Evolutionary conservation across 2,888 invertebrate species (phyloP).

Genomic region (Ochropleura plecta): DNA sequence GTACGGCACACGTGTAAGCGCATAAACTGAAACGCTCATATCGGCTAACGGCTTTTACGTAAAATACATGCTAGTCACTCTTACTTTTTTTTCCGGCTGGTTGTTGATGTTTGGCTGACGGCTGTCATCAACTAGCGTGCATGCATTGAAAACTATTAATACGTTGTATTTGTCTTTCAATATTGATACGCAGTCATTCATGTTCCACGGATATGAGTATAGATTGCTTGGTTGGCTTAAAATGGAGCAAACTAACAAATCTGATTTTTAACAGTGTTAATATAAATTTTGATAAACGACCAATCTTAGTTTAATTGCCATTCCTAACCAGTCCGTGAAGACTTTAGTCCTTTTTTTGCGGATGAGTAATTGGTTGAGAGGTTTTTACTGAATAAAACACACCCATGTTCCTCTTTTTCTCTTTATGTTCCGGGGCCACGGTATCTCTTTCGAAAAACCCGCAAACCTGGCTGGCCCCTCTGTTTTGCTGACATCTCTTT

Average conservation of each 20-base stretch:
- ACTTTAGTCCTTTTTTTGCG: no score
- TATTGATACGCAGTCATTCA: neutral
- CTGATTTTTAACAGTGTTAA: no score
- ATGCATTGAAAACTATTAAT: constrained; percentile 28
- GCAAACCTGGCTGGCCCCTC: no score
- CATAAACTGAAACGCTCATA: neutral
- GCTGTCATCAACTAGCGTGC: neutral
- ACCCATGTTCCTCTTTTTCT: no score
- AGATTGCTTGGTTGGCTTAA: neutral
- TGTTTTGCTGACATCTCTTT: no score
- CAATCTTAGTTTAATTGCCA: neutral
- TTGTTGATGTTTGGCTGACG: neutral
- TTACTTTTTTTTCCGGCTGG: neutral
- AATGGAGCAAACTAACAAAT: neutral
- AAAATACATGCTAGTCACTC: neutral
- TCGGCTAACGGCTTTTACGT: neutral
- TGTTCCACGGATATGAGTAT: neutral
- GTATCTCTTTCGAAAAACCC: no score
- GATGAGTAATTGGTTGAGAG: no score
- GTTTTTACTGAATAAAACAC: no score
- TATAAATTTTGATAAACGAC: neutral
- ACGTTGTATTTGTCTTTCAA: constrained; percentile 24
- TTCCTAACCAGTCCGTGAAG: neutral
- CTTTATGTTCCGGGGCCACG: no score
- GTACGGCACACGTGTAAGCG: neutral